Base-by-base conservation (phyloP, 1,140 invertebrate genomes). In the Calephelis virginiensis region DNA sequence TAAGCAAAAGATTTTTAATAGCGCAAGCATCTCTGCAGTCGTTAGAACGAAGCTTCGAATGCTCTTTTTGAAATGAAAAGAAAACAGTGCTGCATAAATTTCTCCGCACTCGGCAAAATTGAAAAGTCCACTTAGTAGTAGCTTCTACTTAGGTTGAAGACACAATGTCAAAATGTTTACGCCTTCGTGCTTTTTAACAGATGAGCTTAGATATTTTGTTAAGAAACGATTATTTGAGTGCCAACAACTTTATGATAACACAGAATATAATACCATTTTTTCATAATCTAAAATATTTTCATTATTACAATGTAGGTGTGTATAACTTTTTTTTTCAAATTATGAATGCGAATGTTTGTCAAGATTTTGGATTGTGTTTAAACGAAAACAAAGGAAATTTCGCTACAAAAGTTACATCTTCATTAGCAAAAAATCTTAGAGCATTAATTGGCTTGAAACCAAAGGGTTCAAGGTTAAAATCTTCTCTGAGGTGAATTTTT, bases 11-110 rank as follows among this genome's bases (percentile, higher is more conserved):
- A 64, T 40, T 64, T 56, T 64, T 49, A 64, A 59, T 64, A 50
- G 50, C 38, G 14, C 63, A 53, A 64, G 62, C 47, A 61, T 53
- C 40, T 48, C 56, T 68, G 38, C 59, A 53, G 64, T 62, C 13
- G 53, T 56, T 62, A 61, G 66, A 70, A 64, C 50, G 50, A 68
- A 56, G 14, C 53, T 61, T 61, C 69, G 77, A 74, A 81, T 82
- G 81, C 83, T 80, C 78, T 85, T 83, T 82, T 83, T 70, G 62
- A 79, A 83, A 84, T 84, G 82, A 87, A 87, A 87, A 81, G 79
- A 82, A 84, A 84, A 81, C 81, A 83, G 71, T 78, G 68, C 76
- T 74, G 75, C 75, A 82, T 84, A 81, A 81, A 86, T 82, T 81
- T 73, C 69, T 72, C 70, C 74, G 79, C 81, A 85, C 86, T 86